Percentiles rank a stretch among this genome's conserved stretches.
These are phyloP conservation scores for Epizoanthus ramosus DNA, from an alignment of 92 coral and sea anemone genomes.

Conservation along the genomic window DNA sequence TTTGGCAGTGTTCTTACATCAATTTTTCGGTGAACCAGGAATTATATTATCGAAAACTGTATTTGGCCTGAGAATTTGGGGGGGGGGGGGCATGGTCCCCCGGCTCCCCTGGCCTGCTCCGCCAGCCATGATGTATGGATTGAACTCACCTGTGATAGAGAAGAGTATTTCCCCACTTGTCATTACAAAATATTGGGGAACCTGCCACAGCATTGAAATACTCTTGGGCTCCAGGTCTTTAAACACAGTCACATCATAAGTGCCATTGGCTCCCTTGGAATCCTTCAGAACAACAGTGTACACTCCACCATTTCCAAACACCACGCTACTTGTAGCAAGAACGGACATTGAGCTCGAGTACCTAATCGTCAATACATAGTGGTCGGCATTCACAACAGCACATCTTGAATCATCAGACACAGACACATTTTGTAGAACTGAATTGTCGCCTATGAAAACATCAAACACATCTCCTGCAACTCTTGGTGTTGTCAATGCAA, in stretches of 20 bases:
- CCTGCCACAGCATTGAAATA: slow-evolving; percentile 80
- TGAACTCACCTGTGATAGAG: slow-evolving; percentile 70
- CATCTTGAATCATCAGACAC: slow-evolving; percentile 38
- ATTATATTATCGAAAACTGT: too few relatives aligned
- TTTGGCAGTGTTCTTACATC: too few relatives aligned
- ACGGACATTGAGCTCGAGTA: slow-evolving; percentile 32
- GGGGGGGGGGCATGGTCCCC: too few relatives aligned
- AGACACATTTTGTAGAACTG: slow-evolving; percentile 38
- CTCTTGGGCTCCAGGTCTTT: slow-evolving; percentile 61
- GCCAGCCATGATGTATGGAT: too few relatives aligned
- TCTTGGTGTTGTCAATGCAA: slow-evolving; percentile 23
- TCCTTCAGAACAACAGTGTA: slow-evolving; percentile 53
- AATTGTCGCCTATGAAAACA: slow-evolving; percentile 36
- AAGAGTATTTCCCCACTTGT: slow-evolving; percentile 87
- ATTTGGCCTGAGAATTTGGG: too few relatives aligned
- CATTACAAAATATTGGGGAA: slow-evolving; percentile 81
- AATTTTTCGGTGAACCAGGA: too few relatives aligned
- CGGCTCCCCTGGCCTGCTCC: too few relatives aligned
- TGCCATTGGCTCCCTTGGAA: neutral
- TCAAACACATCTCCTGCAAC: slow-evolving; percentile 32
- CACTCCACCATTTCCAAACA: slow-evolving; percentile 59
- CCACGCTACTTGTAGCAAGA: slow-evolving; percentile 26
- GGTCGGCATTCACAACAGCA: slow-evolving; percentile 50
- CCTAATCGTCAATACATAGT: slow-evolving; percentile 42
- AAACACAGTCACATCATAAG: slow-evolving; percentile 43